Evolutionary conservation across 30 jellyfish, hydroid and myxozoan genomes (phyloP), one percentile per base, ranked within the genome.

Genomic region (Clytia hemisphaerica): DNA sequence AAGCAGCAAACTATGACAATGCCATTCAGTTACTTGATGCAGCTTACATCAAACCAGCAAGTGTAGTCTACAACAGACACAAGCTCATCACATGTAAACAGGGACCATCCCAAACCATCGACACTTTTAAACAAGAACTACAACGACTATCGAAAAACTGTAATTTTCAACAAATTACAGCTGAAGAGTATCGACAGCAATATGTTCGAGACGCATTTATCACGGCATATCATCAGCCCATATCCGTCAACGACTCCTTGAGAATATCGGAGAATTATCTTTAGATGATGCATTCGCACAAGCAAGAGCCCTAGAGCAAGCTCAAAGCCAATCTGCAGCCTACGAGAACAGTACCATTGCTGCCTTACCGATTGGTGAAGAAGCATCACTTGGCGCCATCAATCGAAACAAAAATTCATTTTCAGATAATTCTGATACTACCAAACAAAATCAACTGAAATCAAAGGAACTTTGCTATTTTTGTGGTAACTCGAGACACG

Each of bases 51-150:
- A 77, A 72, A 64, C 45, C 79, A 27, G 48, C 77, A 34, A 85
- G 79, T 61, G 92, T 66, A 62, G 76, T 84, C 31, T 64, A 64
- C 62, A 93, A 83, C 14, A 76, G 95, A 4, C 93, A 76, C 64
- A 42, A 48, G 16, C 57, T 85, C 18, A 94, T 92, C 28, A 78
- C 96, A 21, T 80, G 76, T 7, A 40, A 48, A 15, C 92, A 79
- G 44, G 71, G 37, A 53, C 61, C 90, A 36, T 47, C 82, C 38
- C 75, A 79, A 72, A 6, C 90, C 12, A 27, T 85, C 66, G 94
- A 85, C 53, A 82, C 71, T 36, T 78, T 47, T 67, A 66, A 76
- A 44, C 92, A 84, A 37, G 83, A 85, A 35, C 76, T 84, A 30
- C 70, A 76, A 70, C 38, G 68, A 7, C 58, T 77, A 33, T 67